phyloP scores from a whole-genome alignment of 2,888 invertebrate species.

The Hybos culiciformis region DNA sequence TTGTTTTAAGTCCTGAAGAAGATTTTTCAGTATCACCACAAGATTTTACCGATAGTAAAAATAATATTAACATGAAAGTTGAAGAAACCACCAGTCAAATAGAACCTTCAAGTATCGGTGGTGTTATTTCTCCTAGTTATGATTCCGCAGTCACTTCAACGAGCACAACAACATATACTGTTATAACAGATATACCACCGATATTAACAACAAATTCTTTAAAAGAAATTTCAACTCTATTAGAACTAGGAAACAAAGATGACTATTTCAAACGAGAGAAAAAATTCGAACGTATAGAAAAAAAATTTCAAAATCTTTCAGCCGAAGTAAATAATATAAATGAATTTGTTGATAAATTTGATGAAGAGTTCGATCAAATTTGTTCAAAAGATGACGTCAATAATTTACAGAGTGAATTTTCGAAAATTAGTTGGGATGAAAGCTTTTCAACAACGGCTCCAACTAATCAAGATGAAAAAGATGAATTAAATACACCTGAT shows the following conservation, averaged over 20 bases:
- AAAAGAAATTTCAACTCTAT: conserved; percentile 5
- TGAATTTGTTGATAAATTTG: conserved; percentile 22
- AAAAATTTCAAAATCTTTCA: conserved; percentile 31
- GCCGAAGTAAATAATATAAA: conserved; percentile 26
- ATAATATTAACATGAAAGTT: no score
- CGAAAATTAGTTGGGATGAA: conserved; percentile 37
- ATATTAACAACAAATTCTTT: neutral
- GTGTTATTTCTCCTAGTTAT: neutral
- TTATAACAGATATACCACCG: neutral
- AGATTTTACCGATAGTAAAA: neutral
- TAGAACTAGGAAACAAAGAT: conserved; percentile 15
- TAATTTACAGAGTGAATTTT: conserved; percentile 33
- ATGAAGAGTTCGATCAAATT: conserved; percentile 27
- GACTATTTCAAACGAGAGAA: conserved; percentile 19
- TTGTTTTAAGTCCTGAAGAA: neutral
- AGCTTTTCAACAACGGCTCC: conserved; percentile 29
- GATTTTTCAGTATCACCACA: neutral
- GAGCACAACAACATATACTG: neutral
- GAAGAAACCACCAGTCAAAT: neutral
- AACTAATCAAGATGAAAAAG: conserved; percentile 29
- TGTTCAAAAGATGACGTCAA: conserved; percentile 33
- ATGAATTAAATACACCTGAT: conserved; percentile 33
- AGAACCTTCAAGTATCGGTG: neutral
- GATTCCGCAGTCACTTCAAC: neutral
- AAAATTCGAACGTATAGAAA: conserved; percentile 25